Conservation (phyloP, 64 coral and sea anemone species). For the Exaiptasia diaphana region DNA sequence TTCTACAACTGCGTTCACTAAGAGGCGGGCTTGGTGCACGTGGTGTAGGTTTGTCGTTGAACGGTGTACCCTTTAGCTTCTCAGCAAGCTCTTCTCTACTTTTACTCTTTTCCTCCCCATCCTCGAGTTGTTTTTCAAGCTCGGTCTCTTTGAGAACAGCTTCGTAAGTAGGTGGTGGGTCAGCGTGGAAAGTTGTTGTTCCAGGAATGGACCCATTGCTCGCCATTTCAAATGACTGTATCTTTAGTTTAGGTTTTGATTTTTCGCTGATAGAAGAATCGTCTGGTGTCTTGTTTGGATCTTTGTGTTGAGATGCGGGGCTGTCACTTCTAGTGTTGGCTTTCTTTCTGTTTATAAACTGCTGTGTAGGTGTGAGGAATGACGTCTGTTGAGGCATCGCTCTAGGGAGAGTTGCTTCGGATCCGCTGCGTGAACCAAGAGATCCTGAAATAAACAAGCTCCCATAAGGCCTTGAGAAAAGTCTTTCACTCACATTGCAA, state of each 20-base stretch:
- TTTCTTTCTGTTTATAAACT: constrained; percentile 30
- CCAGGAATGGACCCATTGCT: constrained; percentile 37
- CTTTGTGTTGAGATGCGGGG: constrained; percentile 1
- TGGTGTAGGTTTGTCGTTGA: not conserved
- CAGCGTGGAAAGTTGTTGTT: constrained; percentile 64
- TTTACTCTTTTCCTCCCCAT: constrained; percentile 22
- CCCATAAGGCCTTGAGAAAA: too few species aligned
- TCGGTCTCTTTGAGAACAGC: constrained; percentile 63
- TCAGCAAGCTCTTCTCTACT: constrained; percentile 24
- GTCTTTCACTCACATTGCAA: too few species aligned
- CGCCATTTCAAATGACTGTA: constrained; percentile 83
- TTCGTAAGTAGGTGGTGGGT: constrained; percentile 80
- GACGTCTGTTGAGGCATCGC: constrained; percentile 13
- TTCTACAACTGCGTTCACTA: constrained; percentile 84
- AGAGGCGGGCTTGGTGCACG: constrained; percentile 48
- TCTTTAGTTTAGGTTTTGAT: constrained; percentile 61
- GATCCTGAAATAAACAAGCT: not conserved
- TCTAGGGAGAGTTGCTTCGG: constrained; percentile 45
- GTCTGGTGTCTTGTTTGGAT: constrained; percentile 26
- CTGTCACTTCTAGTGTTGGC: not conserved
- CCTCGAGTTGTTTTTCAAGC: constrained; percentile 13
- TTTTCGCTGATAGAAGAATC: constrained; percentile 34
- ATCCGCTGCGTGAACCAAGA: constrained; percentile 2
- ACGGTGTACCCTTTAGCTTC: constrained; percentile 1
- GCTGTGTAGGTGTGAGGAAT: constrained; percentile 1